These are phyloP conservation scores for Glossosoma conforme DNA, from an alignment of 1,140 invertebrate species.

Conservation along the genomic window DNA sequence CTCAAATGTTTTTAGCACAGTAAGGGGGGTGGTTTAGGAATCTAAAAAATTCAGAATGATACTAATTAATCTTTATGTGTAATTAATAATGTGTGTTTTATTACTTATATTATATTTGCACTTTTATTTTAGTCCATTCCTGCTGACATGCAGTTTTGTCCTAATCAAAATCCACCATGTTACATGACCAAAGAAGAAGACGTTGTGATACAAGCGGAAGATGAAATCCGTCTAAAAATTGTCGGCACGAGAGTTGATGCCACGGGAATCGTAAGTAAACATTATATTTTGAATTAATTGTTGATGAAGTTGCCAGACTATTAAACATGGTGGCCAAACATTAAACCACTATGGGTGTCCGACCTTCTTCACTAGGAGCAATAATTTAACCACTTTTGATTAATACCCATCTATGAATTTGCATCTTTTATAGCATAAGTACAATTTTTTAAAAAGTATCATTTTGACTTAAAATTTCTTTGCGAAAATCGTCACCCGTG, in stretches of 20 bases:
- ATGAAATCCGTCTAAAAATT: constrained; percentile 97
- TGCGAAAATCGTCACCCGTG: neutral
- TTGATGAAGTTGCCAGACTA: neutral
- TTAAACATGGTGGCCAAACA: neutral
- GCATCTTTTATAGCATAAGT: too few relatives aligned
- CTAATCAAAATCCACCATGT: constrained; percentile 94
- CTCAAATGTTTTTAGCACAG: too few relatives aligned
- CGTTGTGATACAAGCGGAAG: constrained; percentile 95
- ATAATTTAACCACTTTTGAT: constrained; percentile 1
- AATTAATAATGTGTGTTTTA: too few relatives aligned
- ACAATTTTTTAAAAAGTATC: too few relatives aligned
- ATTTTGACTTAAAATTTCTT: neutral
- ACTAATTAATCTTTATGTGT: too few relatives aligned
- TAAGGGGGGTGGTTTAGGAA: too few relatives aligned
- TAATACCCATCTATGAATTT: neutral
- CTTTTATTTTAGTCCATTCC: constrained; percentile 83
- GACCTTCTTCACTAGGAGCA: neutral
- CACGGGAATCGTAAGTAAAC: constrained; percentile 72
- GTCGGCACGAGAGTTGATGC: constrained; percentile 98
- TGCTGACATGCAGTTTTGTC: constrained; percentile 98
- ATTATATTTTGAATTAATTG: constrained; percentile 6
- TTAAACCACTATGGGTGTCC: neutral
- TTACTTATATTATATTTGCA: constrained; percentile 20
- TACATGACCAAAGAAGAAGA: constrained; percentile 99
- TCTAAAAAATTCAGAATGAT: too few relatives aligned